Base-by-base conservation (phyloP, 2,113 vertebrate genomes). In the Euleptes europaea region DNA sequence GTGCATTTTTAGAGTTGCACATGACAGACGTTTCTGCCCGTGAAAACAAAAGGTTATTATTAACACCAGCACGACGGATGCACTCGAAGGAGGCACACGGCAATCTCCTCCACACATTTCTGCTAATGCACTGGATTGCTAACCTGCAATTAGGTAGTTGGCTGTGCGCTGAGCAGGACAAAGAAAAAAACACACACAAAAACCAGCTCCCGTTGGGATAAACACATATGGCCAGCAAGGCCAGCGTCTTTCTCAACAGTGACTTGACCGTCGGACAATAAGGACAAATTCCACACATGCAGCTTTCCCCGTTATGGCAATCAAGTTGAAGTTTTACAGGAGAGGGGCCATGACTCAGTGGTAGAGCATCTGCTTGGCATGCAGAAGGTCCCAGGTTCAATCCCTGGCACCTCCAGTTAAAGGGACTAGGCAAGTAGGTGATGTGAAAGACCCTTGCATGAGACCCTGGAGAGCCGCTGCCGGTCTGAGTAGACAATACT, bases 111-210 rank as follows among this genome's bases (percentile, higher is more conserved):
- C 67, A 35, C 10, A 14, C 57, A 15, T 44, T 33, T 79, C 21
- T 88, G 72, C 79, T 84, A 88, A 82, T 1, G 6, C 72, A 67
- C 47, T 47, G 80, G 63, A 83, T 40, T 40, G 38, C 19, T 88
- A 54, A 82, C 83, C 86, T 88, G 74, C 65, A 79, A 82, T 82
- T 82, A 82, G 67, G 67, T 33, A 44, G 21, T 42, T 57, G 69
- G 19, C 14, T 35, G 11, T 60, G n/a, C 15, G 28, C 44, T 38
- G n/a, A 70, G 21, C 5, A 10, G 60, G 38, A 42, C 15, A 35
- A 82, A 60, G 80, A 21, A 80, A 47, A 31, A 12, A 44, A 44
- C 44, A n/a, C n/a, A n/a, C 44, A 4, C 9, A 65, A 51, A 49
- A 3, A 44, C 23, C 17, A 19, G 19, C 63, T 66, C 4, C 26